Evolutionary conservation across 37 sponge, comb jelly and placozoan species (phyloP).

Genomic region (Beroe ovata): DNA sequence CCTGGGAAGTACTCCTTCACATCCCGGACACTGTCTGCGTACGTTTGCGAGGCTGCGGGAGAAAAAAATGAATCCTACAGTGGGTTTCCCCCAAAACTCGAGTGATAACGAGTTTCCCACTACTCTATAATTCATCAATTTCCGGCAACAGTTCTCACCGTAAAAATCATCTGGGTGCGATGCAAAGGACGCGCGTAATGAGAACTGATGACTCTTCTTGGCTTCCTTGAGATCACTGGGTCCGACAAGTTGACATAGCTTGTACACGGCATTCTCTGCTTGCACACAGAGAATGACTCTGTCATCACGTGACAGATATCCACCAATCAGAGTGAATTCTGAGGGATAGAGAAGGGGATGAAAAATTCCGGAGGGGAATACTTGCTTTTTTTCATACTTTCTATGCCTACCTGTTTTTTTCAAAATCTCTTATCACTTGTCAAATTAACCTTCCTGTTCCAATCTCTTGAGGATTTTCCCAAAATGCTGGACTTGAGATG

Average conservation of each 20-base stretch:
- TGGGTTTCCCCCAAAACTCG: too few relatives aligned
- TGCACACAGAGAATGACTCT: conserved; percentile 29
- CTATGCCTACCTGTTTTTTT: too few relatives aligned
- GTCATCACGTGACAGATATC: conserved; percentile 44
- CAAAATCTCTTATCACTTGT: too few relatives aligned
- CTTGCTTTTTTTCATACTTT: too few relatives aligned
- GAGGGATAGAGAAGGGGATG: not conserved
- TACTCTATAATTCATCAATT: too few relatives aligned
- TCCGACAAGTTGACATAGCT: conserved; percentile 34
- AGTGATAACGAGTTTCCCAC: too few relatives aligned
- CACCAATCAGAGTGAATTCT: conserved; percentile 35
- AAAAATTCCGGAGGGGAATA: too few relatives aligned
- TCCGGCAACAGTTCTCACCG: too few relatives aligned
- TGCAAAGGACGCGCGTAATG: conserved; percentile 22
- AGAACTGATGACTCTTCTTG: conserved; percentile 37
- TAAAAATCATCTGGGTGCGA: not conserved
- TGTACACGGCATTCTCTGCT: conserved; percentile 48
- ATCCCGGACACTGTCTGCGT: conserved; percentile 16
- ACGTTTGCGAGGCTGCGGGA: conserved; percentile 10
- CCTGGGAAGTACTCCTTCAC: conserved; percentile 37
- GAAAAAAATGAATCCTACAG: not conserved
- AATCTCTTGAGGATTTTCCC: conserved; percentile 46
- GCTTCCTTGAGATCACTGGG: conserved; percentile 55
- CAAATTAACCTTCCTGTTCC: conserved; percentile 64
- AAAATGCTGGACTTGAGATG: conserved; percentile 3